A percentile compares a stretch with the other conserved stretches of the same genome.
phyloP scores from a whole-genome alignment of 2,888 invertebrate species.

The Drosophila pseudotalamancana region DNA sequence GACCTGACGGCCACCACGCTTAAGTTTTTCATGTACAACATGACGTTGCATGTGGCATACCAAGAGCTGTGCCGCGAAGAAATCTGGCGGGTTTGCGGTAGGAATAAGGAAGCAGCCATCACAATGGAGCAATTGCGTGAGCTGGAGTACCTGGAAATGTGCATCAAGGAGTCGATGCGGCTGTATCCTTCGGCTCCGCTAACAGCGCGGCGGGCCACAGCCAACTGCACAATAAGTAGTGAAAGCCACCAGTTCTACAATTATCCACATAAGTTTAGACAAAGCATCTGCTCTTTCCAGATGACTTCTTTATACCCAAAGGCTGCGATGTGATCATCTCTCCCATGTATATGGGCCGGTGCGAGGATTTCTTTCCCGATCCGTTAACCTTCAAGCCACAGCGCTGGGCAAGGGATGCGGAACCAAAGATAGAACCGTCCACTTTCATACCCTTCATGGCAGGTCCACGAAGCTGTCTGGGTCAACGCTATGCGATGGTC shows the following conservation, averaged over 20 bases:
- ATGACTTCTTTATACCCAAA: constrained; percentile 63
- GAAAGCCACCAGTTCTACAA: rapidly evolving
- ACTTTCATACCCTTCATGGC: constrained; percentile 67
- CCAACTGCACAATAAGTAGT: constrained; percentile 64
- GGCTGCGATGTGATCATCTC: constrained; percentile 63
- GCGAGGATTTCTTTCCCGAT: constrained; percentile 63
- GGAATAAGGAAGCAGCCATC: constrained; percentile 33
- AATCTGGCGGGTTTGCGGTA: constrained; percentile 59
- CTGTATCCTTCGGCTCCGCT: constrained; percentile 72
- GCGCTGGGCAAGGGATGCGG: constrained; percentile 62
- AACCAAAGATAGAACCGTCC: constrained; percentile 56
- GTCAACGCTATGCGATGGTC: constrained; percentile 68
- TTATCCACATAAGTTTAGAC: too few relatives aligned
- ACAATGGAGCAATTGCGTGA: constrained; percentile 52
- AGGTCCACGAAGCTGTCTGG: constrained; percentile 58
- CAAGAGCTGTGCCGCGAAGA: constrained; percentile 69
- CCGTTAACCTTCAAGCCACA: constrained; percentile 54
- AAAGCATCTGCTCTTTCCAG: constrained; percentile 10
- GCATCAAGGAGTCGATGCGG: constrained; percentile 71
- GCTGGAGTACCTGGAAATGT: constrained; percentile 70
- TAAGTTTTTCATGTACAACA: constrained; percentile 67
- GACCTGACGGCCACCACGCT: constrained; percentile 68
- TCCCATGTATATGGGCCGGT: constrained; percentile 66
- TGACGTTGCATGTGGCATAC: constrained; percentile 60
- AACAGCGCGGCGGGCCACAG: constrained; percentile 43